Evolutionary conservation across 2,797 vertebrate genomes (phyloP), one percentile per base, ranked within the genome.

Genomic region (Dryobates pubescens): DNA sequence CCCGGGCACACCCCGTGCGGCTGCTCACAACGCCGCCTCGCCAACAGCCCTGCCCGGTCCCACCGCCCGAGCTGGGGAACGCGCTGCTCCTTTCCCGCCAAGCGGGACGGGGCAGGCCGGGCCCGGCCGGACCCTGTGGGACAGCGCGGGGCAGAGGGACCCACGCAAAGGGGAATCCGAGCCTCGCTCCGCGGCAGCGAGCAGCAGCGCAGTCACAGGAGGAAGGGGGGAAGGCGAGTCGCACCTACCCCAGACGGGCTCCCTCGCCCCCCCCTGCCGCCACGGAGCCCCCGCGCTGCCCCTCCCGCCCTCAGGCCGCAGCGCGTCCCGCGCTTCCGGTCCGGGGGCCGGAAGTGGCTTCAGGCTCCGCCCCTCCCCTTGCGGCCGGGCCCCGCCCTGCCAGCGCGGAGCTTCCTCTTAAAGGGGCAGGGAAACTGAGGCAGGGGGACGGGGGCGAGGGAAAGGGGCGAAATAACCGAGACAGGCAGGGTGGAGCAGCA

Each of bases 361-460:
- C 17, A 3, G 29, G 6, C 22, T 13, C 2, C 17, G 2, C 30
- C 29, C 20, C 3, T 4, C 2, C 24, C 7, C 29, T 5, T 10
- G 32, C 49, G 2, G 7, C 10, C 10, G 8, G 18, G 8, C 29
- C 41, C 34, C 65, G 51, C 71, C 79, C 58, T 58, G 1, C 9
- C 15, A 5, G 20, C 3, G 24, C 7, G 20, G 7, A 2, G 47
- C 36, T 7, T 11, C 2, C 16, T 27, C 56, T 89, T 86, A 92
- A 92, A 92, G 82, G 77, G 72, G 10, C 88, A 2, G 29, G 30
- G 74, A 63, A 69, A 64, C 43, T 30, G 82, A 58, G 63, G 59
- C 32, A 54, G 13, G 67, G 75, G 15, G 49, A 3, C 2, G 27
- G 16, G 45, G 30, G 38, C 1, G 27, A 13, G 17, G 12, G 17